Evolutionary conservation across 2,888 invertebrate genomes (phyloP).

Genomic region (Tipula confusa): DNA sequence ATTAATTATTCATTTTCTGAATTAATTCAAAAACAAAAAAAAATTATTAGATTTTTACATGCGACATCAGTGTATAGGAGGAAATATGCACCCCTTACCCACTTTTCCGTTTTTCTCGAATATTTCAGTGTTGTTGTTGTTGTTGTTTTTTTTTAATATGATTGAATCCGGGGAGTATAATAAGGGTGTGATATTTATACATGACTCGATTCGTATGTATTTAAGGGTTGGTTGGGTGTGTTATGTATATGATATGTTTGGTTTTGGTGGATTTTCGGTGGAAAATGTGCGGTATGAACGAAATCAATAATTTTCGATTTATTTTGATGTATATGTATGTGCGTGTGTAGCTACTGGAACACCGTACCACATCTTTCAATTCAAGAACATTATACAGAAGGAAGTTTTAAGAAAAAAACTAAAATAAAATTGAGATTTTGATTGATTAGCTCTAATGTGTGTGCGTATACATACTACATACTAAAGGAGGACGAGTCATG

Average conservation of each 20-base stretch:
- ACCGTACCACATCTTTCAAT: not conserved
- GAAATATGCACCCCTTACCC: not conserved
- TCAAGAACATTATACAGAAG: not conserved
- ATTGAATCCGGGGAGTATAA: not conserved
- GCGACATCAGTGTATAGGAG: slow-evolving; percentile 7
- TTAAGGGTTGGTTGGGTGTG: not conserved
- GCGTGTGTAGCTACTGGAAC: not conserved
- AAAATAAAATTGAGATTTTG: not conserved
- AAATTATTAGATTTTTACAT: slow-evolving; percentile 15
- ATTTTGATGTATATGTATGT: not conserved
- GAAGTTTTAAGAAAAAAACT: not conserved
- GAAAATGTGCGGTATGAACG: not conserved
- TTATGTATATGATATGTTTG: not conserved
- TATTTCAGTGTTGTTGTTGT: not conserved
- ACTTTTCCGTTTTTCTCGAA: not conserved
- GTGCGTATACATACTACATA: not conserved
- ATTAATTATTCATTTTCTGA: slow-evolving; percentile 16
- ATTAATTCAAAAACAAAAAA: slow-evolving; percentile 15
- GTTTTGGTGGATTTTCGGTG: not conserved
- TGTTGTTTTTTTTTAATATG: not conserved
- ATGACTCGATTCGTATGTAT: not conserved
- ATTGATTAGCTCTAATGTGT: not conserved
- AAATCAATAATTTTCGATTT: slow-evolving; percentile 9
- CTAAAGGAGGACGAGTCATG: not conserved
- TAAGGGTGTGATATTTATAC: slow-evolving; percentile 1